Evolutionary conservation across 35 echinoderm and acorn worm genomes (phyloP).

Genomic region (Anneissia japonica): DNA sequence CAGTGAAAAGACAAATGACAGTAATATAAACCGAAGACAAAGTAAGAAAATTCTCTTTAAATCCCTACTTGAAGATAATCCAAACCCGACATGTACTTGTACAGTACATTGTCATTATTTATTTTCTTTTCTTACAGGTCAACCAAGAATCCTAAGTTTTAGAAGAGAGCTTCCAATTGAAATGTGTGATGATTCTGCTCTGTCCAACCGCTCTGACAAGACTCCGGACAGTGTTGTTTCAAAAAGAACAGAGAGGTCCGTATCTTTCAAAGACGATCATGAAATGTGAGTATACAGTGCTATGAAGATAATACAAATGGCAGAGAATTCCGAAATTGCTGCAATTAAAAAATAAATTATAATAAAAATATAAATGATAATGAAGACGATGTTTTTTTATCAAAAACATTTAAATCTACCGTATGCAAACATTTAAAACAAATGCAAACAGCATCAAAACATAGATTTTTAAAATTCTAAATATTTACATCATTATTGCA

Average conservation of each 20-base stretch:
- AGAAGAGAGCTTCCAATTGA: conserved; percentile 19
- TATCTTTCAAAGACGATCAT: conserved; percentile 59
- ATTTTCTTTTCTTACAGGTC: conserved; percentile 8
- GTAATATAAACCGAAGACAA: background rate
- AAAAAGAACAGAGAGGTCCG: conserved; percentile 57
- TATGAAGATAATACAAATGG: no score
- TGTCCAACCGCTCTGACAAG: conserved; percentile 5
- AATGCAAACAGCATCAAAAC: no score
- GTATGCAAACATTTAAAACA: no score
- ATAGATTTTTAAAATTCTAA: no score
- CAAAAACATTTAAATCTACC: no score
- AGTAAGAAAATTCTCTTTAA: background rate
- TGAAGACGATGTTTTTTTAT: no score
- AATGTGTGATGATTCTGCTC: conserved; percentile 31
- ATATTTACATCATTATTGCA: no score
- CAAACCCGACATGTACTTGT: background rate
- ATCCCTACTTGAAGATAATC: background rate
- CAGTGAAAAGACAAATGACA: conserved; percentile 4
- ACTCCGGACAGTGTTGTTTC: background rate
- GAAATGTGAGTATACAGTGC: background rate
- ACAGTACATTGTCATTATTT: background rate
- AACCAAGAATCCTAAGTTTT: conserved; percentile 39
- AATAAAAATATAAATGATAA: no score
- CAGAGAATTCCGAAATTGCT: no score
- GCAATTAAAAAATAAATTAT: no score